Conservation (phyloP, 2,888 invertebrate genomes). For the Aelia acuminata region DNA sequence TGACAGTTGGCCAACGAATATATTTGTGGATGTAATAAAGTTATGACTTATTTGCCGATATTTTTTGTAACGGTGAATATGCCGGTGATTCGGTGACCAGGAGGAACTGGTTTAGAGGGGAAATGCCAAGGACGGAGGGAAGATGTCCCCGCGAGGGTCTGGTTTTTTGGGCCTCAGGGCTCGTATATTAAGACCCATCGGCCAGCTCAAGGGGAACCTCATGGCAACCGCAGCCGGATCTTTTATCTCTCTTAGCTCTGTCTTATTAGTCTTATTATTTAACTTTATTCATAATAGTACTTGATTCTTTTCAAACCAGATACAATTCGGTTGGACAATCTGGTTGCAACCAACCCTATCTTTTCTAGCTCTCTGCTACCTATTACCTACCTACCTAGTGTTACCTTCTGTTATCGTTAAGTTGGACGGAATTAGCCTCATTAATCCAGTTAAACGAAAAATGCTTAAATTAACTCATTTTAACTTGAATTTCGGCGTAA, state of each 20-base stretch:
- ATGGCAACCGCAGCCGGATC: neutral
- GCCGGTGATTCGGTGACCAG: neutral
- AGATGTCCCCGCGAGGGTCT: constrained; percentile 41
- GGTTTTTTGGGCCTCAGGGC: neutral
- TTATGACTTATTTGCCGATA: neutral
- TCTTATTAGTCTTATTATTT: neutral
- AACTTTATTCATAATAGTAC: no score
- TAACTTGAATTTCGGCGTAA: no score
- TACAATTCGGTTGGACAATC: no score
- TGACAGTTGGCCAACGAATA: neutral
- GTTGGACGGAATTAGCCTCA: no score
- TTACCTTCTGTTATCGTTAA: no score
- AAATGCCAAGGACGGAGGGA: constrained; percentile 43
- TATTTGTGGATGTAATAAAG: neutral
- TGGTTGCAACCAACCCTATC: no score
- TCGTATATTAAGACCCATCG: constrained; percentile 16
- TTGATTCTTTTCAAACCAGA: no score
- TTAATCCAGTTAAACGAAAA: no score
- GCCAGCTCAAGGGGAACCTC: neutral
- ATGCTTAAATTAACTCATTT: no score
- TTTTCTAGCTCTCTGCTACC: no score
- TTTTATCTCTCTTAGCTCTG: neutral
- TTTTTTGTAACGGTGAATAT: neutral
- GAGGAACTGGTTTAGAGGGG: neutral
- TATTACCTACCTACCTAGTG: no score